phyloP scores from a whole-genome alignment of 2,888 invertebrate genomes.

The Synanthedon andrenaeformis region DNA sequence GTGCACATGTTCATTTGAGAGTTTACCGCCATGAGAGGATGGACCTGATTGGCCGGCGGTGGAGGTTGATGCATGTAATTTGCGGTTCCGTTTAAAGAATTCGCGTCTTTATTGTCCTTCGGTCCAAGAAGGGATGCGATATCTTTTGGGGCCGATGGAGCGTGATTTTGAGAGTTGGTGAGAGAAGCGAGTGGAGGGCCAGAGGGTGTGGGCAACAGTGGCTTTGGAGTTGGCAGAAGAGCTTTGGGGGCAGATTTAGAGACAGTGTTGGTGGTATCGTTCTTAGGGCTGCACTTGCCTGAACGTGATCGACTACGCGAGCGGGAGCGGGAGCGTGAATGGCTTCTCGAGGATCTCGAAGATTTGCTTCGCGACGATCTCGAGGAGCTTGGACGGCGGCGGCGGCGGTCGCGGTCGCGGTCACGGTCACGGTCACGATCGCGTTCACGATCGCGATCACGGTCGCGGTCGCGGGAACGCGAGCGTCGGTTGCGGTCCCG shows the following conservation, averaged over 20 bases:
- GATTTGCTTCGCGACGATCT: slow-evolving; percentile 57
- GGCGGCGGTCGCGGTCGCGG: slow-evolving; percentile 47
- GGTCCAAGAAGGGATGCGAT: slow-evolving; percentile 16
- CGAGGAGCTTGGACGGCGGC: slow-evolving; percentile 55
- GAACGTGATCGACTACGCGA: slow-evolving; percentile 61
- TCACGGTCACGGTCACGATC: slow-evolving; percentile 39
- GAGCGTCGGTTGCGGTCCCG: slow-evolving; percentile 29
- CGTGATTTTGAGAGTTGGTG: slow-evolving; percentile 6
- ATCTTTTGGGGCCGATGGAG: slow-evolving; percentile 16
- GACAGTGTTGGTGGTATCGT: slow-evolving; percentile 35
- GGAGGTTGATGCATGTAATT: slow-evolving; percentile 19
- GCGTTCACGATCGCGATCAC: slow-evolving; percentile 38
- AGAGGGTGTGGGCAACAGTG: slow-evolving; percentile 31
- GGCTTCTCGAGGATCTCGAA: slow-evolving; percentile 42
- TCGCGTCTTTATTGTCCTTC: neutral
- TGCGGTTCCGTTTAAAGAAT: neutral
- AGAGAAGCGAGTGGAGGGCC: slow-evolving; percentile 40
- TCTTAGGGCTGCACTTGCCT: slow-evolving; percentile 67
- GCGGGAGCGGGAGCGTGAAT: slow-evolving; percentile 41
- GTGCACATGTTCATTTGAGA: slow-evolving; percentile 56
- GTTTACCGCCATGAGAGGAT: slow-evolving; percentile 50
- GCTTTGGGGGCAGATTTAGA: slow-evolving; percentile 34
- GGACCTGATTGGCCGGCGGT: slow-evolving; percentile 32
- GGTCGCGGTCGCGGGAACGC: slow-evolving; percentile 27
- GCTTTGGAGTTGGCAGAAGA: slow-evolving; percentile 31